Evolutionary conservation across 2,888 invertebrate species (phyloP), one percentile per base, ranked within the genome.

Genomic region (Pemphredon lugubris): DNA sequence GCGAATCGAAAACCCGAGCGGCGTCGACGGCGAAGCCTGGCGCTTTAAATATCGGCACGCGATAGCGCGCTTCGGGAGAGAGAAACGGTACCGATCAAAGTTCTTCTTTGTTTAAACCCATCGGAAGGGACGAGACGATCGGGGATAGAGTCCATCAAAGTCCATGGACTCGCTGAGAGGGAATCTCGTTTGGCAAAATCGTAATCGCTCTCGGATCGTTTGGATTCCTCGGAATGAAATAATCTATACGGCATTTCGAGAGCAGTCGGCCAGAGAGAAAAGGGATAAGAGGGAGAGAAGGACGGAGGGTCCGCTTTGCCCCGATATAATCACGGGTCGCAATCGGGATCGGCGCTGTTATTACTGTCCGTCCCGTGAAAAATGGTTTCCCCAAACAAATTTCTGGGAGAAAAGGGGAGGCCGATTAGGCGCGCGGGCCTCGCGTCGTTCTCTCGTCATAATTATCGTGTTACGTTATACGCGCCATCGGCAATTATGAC

Each of bases 381-480:
- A 88, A 89, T 87, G 87, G 87, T 86, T 86, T 87, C 83, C 78
- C 82, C 88, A 86, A 85, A 82, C 85, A 86, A 86, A 86, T 86
- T 85, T 86, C 72, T 76, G 64, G 77, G 78, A 75, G 81, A 82
- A 75, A 74, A 79, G 81, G 80, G 75, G 67, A 73, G 82, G 72
- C 79, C 85, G 86, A 87, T 87, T 87, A 86, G 83, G 75, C 78
- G 74, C 73, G 75, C 7, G 39, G 32, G 74, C 71, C 68, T 53
- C 69, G 47, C 71, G 74, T 77, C 79, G 70, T 77, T 73, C 79
- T 77, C 79, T 74, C 74, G 79, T 84, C 82, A 80, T 86, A 86
- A 87, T 86, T 86, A 86, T 84, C 85, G 79, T 82, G 83, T 83
- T 84, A 76, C 72, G 76, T 81, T 75, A 79, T 86, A 83, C 78